Base-by-base conservation (phyloP, 2,888 invertebrate species). In the Dryomyza anilis region DNA sequence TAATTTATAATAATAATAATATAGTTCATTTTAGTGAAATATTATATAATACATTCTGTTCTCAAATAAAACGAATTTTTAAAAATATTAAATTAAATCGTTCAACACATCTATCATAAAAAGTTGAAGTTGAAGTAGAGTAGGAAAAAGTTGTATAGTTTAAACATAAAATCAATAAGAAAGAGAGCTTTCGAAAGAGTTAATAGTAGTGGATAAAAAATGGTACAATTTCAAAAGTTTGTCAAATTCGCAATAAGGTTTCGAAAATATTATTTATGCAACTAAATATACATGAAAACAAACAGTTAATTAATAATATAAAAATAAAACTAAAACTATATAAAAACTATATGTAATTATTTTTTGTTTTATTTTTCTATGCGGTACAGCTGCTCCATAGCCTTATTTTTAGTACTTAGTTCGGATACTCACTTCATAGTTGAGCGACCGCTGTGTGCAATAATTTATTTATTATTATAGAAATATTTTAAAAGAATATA, bases 91-190 rank as follows among this genome's bases (percentile, higher is more conserved):
- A 45, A 16, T n/a, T 61, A 16, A 52, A 61, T 39, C 19, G n/a
- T 52, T 61, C 52, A 61, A 61, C 61, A 61, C 61, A 61, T 61
- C 61, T 61, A 59, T 43, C 19, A n/a, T 46, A 39, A n/a, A 27
- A 12, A 61, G 50, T n/a, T n/a, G n/a, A 60, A 60, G 52, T 33
- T n/a, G n/a, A n/a, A n/a, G n/a, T n/a, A n/a, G n/a, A n/a, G 29
- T 39, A 8, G 60, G 16, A 50, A 25, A 59, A 39, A 60, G 30
- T 45, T 50, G n/a, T 48, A 16, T 21, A 59, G 33, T 19, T 21
- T 30, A 48, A 59, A 59, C 46, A 21, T 23, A n/a, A 59, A 58
- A 10, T 58, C 46, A 59, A 16, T 59, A 29, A 43, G 2, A 58
- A 46, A 59, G 19, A 6, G 16, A 21, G 16, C 14, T 21, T 12